Evolutionary conservation across 2,888 invertebrate species (phyloP).

Genomic region (Callimorpha dominula): DNA sequence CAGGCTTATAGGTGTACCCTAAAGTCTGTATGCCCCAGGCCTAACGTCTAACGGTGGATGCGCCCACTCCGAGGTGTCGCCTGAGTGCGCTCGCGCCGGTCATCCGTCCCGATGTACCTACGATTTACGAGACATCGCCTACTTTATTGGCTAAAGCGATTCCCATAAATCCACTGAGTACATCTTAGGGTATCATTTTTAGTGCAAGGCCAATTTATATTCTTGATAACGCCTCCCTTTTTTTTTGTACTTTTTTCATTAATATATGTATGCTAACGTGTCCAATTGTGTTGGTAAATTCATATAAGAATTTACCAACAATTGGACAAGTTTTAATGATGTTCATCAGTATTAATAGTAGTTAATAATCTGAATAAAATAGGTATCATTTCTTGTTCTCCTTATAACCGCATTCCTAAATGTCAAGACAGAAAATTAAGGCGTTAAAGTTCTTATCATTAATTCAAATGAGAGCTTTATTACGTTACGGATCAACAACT

Average conservation of each 20-base stretch:
- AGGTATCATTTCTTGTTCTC: conserved; percentile 13
- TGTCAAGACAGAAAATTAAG: conserved; percentile 17
- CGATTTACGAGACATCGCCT: conserved; percentile 83
- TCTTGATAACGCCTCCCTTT: conserved; percentile 36
- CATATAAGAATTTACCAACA: too few species aligned
- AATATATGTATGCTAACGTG: too few species aligned
- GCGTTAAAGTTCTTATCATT: conserved; percentile 18
- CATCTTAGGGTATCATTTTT: conserved; percentile 70
- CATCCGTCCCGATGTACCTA: conserved; percentile 71
- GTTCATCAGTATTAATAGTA: conserved; percentile 1
- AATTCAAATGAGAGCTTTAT: conserved; percentile 11
- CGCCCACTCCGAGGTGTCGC: conserved; percentile 84
- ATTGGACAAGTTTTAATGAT: too few species aligned
- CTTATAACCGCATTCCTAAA: conserved; percentile 20
- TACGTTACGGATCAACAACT: neutral
- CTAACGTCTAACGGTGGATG: conserved; percentile 74
- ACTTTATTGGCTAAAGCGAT: conserved; percentile 82
- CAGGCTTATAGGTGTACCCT: conserved; percentile 51
- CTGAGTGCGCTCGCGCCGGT: conserved; percentile 57
- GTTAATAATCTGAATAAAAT: conserved; percentile 11
- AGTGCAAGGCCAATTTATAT: conserved; percentile 62
- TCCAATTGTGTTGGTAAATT: neutral
- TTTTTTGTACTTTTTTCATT: conserved; percentile 27
- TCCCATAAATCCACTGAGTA: conserved; percentile 80
- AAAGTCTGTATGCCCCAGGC: conserved; percentile 54